Base-by-base conservation (phyloP, 2,888 invertebrate species). In the Aphelenchoides bicaudatus region DNA sequence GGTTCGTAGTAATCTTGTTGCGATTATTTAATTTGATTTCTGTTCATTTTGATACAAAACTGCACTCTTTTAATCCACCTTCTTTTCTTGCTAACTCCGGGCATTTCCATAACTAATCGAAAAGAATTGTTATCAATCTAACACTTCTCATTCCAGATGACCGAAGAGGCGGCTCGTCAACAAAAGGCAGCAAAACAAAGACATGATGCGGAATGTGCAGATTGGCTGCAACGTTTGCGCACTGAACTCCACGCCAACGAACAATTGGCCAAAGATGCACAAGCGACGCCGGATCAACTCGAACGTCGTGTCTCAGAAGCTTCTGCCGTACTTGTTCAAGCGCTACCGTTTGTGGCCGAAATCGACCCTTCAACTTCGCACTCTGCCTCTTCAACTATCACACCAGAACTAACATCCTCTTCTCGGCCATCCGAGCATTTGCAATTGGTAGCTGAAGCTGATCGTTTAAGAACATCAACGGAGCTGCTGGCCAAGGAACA, bases 101-200 rank as follows among this genome's bases (percentile, higher is more conserved):
- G n/a, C n/a, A n/a, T n/a, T n/a, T n/a, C n/a, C n/a, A n/a, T n/a
- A n/a, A n/a, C n/a, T n/a, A n/a, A n/a, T n/a, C n/a, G n/a, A n/a
- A 5, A 39, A 50, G 6, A 50, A 34, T 50, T 39, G 25, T 2
- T 31, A 50, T 3, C 30, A 50, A 50, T 50, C 30, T 10, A 25
- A 50, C 16, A 46, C n/a, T n/a, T n/a, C 30, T 25, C 23, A 13
- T 27, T 58, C 3, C 46, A 58, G 58, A 31, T 29, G 39, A 59
- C 27, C 28, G 43, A 61, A 2, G 62, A 58, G 6, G 37, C 58
- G 16, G 52, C 52, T 13, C 52, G 52, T 8, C 37, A 31, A 16
- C 16, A 31, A 4, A 2, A 51, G n/a, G 34, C 47, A 1, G 52
- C 52, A 8, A 51, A 34, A 34, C 10, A 16, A 2, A 39, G 21